Evolutionary conservation across 2,113 vertebrate genomes (phyloP), one percentile per base, ranked within the genome.

Genomic region (Dasyprocta punctata): DNA sequence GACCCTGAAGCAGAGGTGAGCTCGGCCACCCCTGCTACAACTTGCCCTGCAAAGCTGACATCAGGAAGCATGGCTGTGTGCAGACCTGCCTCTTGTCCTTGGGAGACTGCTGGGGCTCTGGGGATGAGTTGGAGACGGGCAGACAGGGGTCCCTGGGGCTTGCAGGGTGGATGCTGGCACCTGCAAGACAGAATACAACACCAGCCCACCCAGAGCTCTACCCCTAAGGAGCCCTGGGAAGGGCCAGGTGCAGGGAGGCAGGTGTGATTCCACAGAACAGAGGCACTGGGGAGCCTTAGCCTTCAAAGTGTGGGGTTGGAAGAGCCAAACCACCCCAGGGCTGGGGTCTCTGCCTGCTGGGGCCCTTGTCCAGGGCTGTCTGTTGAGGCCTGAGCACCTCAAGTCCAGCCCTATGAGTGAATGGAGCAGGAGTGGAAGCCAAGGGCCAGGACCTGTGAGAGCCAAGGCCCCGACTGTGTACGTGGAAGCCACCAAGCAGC

Each of bases 51-150:
- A 4, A 6, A 71, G 60, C 36, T 1, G 4, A 20, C 41, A 60
- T 44, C 36, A 1, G 58, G 28, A 2, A 1, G 16, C 54, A 36
- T 2, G 33, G 58, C 28, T 16, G 4, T 49, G 83, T 3, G 0
- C 81, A 92, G 90, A 99, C 99, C 99, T 99, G 98, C 3, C 71
- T 86, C 84, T 97, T 96, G 52, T 98, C 96, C 56, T 99, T 98
- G 3, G 44, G 58, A 52, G 61, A 8, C 0, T 58, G 93, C n/a
- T 75, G 89, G 90, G 4, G 98, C 0, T 89, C 97, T 22, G 94
- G 90, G 36, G 56, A 1, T 0, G 92, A 75, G 33, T 12, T 3
- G 0, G 84, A 96, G 36, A 87, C 95, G 0, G 80, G 4, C 0
- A 19, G 89, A 92, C n/a, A 0, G 0, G 56, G 77, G 6, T 98